Percentiles rank a stretch among this genome's conserved stretches.
These are phyloP conservation scores for Exephanes ischioxanthus DNA, from an alignment of 2,888 invertebrate genomes.

Conservation along the genomic window DNA sequence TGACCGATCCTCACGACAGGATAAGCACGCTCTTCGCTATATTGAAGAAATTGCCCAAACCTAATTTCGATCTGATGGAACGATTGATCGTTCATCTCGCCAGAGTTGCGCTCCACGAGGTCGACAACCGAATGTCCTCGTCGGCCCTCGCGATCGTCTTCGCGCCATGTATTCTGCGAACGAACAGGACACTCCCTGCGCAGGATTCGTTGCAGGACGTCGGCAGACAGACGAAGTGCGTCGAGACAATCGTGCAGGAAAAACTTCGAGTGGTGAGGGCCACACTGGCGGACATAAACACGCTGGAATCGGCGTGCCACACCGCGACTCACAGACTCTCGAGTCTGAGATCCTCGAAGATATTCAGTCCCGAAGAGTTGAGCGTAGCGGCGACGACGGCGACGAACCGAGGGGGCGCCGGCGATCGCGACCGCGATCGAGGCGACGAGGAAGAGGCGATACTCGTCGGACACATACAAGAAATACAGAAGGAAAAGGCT, in stretches of 20 bases:
- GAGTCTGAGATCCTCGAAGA: slow-evolving; percentile 91
- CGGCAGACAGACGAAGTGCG: slow-evolving; percentile 94
- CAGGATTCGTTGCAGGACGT: slow-evolving; percentile 97
- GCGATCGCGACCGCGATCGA: slow-evolving; percentile 81
- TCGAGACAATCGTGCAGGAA: slow-evolving; percentile 95
- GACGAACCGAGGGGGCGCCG: slow-evolving; percentile 74
- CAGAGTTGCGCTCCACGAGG: slow-evolving; percentile 94
- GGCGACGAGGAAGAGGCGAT: slow-evolving; percentile 91
- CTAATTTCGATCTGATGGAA: slow-evolving; percentile 96
- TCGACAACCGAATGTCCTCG: slow-evolving; percentile 96
- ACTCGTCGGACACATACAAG: slow-evolving; percentile 92
- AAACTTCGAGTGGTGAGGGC: slow-evolving; percentile 94
- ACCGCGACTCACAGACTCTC: slow-evolving; percentile 93
- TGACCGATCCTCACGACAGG: slow-evolving; percentile 92
- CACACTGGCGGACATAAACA: slow-evolving; percentile 95
- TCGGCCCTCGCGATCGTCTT: slow-evolving; percentile 97
- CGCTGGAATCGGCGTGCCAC: slow-evolving; percentile 94
- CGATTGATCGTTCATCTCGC: slow-evolving; percentile 96
- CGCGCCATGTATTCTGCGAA: slow-evolving; percentile 96
- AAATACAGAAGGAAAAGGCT: slow-evolving; percentile 93
- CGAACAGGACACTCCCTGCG: slow-evolving; percentile 94
- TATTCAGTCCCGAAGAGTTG: slow-evolving; percentile 88
- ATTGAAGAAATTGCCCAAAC: slow-evolving; percentile 94
- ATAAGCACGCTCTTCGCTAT: slow-evolving; percentile 94
- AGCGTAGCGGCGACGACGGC: slow-evolving; percentile 80